Base-by-base conservation (phyloP, 2,888 invertebrate genomes). In the Eristalis tenax region DNA sequence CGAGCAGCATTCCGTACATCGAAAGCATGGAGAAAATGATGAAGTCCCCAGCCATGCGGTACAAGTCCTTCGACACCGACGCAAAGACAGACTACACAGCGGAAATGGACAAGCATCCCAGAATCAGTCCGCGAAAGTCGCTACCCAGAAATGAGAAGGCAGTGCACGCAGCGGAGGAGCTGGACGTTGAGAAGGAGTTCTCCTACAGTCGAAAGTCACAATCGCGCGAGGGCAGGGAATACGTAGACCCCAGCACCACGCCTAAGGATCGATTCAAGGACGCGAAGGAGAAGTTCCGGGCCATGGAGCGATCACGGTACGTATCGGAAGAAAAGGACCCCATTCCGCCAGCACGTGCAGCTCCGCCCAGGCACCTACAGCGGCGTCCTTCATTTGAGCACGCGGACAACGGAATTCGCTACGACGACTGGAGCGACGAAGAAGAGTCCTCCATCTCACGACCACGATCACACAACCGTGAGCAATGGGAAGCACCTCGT, bases 271-370 rank as follows among this genome's bases (percentile, higher is more conserved):
- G 97, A 81, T 97, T 97, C 93, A 96, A 96, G 90, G 97, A 97
- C 90, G 97, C 97, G 64, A 97, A 97, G 92, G 97, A 97, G 90
- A 97, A 97, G 93, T 97, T 97, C 91, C 94, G 96, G 92, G 95
- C 96, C 88, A 94, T 97, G 92, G 97, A 97, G 91, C 91, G 90
- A 56, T 88, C 89, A 23, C 88, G 90, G n/a, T 94, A 96, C 84
- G 96, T 96, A 90, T 93, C 95, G 79, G 94, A 95, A 13, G 91
- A 91, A 38, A 89, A 90, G 61, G 90, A 90, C 10, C 50, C 75
- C 18, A 57, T n/a, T 43, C 66, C 71, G 2, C 74, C 78, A n/a
- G 15, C 65, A 13, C 83, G 86, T 50, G 11, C 70, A 3, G 50
- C 65, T 13, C 70, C 75, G 10, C 18, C 73, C 15, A 80, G 91